Conservation (phyloP, 2,888 invertebrate genomes). For the Drosophila niveifrons region DNA sequence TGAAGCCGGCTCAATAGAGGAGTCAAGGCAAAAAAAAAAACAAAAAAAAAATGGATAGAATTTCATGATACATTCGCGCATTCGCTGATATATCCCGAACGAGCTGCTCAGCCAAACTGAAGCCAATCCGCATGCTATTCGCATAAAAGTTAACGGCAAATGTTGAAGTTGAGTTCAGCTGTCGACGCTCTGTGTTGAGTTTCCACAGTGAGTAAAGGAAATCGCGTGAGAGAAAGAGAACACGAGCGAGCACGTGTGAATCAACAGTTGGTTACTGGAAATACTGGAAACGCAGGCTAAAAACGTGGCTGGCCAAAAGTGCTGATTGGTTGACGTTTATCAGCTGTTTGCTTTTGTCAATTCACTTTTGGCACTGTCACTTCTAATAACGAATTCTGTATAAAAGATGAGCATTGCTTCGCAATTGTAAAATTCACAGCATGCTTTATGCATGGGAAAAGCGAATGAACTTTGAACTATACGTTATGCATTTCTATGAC, state of each 20-base stretch:
- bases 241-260: slow-evolving; percentile 4
- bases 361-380: neutral
- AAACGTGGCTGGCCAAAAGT: neutral
- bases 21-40: too few relatives aligned
- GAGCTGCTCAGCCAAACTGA: slow-evolving; percentile 2
- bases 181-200: slow-evolving; percentile 11
- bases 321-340: neutral
- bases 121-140: neutral
- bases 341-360: slow-evolving; percentile 7
- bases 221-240: neutral
- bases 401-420: neutral
- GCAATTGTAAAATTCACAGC: neutral
- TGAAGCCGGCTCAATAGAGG: slow-evolving; percentile 29
- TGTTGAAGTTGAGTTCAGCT: slow-evolving; percentile 10
- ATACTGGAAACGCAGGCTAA: slow-evolving; percentile 1
- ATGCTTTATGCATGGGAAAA: neutral
- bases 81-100: neutral
- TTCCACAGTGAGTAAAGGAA: neutral
- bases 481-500: too few relatives aligned
- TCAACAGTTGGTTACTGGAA: slow-evolving; percentile 22
- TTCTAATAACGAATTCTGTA: neutral
- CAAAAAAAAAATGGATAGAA: neutral
- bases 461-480: too few relatives aligned
- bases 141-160: neutral
- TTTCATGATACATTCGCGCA: neutral